A percentile compares a stretch with the other conserved stretches of the same genome.
These are phyloP conservation scores for Columbina picui DNA, from an alignment of 2,113 vertebrate genomes.

Conservation along the genomic window DNA sequence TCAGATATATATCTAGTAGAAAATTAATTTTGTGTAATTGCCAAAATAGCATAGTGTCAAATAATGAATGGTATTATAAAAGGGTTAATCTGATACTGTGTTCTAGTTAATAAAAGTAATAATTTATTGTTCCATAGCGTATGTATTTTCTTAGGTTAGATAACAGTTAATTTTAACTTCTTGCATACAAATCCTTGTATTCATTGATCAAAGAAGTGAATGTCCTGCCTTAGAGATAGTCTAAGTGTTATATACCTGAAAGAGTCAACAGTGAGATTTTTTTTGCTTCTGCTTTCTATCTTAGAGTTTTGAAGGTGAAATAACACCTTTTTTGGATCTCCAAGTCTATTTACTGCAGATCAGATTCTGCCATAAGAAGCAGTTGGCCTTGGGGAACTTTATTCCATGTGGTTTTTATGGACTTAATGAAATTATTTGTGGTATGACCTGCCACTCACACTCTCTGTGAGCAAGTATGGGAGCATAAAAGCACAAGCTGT, in stretches of 20 bases:
- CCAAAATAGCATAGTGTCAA: conserved; percentile 3
- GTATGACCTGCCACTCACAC: not conserved
- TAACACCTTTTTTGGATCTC: not conserved
- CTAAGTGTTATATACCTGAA: not conserved
- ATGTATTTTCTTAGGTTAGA: conserved; percentile 27
- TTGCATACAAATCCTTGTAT: not conserved
- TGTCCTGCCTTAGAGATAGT: not conserved
- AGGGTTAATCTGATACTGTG: not conserved
- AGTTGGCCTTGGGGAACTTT: not conserved
- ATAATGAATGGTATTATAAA: not conserved
- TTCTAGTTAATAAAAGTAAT: not conserved
- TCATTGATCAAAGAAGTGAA: not conserved
- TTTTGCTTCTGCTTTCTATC: not conserved
- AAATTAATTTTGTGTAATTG: not conserved
- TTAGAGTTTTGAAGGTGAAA: not conserved
- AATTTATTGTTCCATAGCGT: not conserved
- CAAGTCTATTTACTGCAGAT: not conserved
- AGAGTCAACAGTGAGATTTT: not conserved
- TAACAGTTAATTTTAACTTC: conserved; percentile 29
- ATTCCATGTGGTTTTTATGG: not conserved
- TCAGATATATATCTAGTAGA: not conserved
- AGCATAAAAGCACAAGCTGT: not conserved
- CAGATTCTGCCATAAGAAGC: not conserved
- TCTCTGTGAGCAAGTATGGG: not conserved
- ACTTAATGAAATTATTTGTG: not conserved